Evolutionary conservation across 2,888 invertebrate genomes (phyloP), one percentile per base, ranked within the genome.

Genomic region (Apotomis betuletana): DNA sequence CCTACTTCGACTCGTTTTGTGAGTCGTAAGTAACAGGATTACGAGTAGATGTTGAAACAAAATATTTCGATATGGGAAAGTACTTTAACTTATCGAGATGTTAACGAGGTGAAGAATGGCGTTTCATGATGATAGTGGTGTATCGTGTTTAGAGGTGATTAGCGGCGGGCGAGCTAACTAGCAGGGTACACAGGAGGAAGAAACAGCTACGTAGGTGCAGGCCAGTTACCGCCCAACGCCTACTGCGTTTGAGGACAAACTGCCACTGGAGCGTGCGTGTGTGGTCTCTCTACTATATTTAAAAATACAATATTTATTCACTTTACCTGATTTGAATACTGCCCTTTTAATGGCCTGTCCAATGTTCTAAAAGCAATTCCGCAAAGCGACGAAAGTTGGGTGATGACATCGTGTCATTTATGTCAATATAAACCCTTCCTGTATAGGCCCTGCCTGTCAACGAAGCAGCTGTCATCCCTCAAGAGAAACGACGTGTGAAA

Each of bases 21-120:
- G 41, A 57, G 15, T 49, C 27, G 38, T 36, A 70, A 54, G 64
- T 69, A 62, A 69, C 62, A 58, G 63, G 62, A 65, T 70, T 64
- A 71, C 27, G 51, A 55, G 55, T 55, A 57, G 27, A 59, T 72
- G 61, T 27, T 63, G 63, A 80, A 80, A 81, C 79, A 81, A 76
- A 81, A 79, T 79, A 77, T 77, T 81, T 81, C 81, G 77, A 87
- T 85, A 82, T 78, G 80, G 79, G 82, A 85, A 85, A 84, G 85
- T 86, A 84, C 83, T 85, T 82, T 82, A 81, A 82, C 79, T 85
- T 88, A 89, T 89, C 88, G 85, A 83, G 82, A 80, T 82, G 87
- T 86, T 91, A 92, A 91, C 85, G 77, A 88, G 82, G 79, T 77
- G 84, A 87, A 89, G 88, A 91, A 91, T 89, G 88, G 87, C 76